Conservation (phyloP, 1,140 invertebrate species). For the Adoxophyes honmai region DNA sequence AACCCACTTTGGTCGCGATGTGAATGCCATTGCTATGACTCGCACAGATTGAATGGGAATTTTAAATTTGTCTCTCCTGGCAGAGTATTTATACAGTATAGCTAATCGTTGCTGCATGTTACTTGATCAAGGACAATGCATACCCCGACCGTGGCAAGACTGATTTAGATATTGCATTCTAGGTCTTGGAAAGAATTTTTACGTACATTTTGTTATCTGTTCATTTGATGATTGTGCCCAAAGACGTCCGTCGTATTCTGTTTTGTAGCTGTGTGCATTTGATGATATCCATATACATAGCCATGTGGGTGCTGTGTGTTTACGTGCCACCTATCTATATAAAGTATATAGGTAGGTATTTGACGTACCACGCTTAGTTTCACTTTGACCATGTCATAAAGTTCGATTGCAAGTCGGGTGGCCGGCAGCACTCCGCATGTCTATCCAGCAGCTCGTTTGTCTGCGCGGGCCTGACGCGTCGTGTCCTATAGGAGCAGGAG, state of each 20-base stretch:
- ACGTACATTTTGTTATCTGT: slow-evolving; percentile 30
- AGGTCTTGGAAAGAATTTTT: slow-evolving; percentile 25
- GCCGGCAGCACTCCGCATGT: not conserved
- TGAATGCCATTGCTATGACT: slow-evolving; percentile 45
- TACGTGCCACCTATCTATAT: too few relatives aligned
- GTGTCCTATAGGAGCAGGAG: slow-evolving; percentile 58
- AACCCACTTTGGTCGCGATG: slow-evolving; percentile 26
- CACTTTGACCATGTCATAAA: too few relatives aligned
- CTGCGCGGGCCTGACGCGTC: not conserved
- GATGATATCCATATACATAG: slow-evolving; percentile 21
- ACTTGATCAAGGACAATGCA: slow-evolving; percentile 46
- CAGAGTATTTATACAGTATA: slow-evolving; percentile 38
- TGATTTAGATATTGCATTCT: slow-evolving; percentile 48
- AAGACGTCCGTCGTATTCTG: slow-evolving; percentile 28
- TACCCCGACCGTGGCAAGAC: slow-evolving; percentile 39
- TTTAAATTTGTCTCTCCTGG: slow-evolving; percentile 32
- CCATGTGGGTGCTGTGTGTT: not conserved
- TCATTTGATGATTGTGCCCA: slow-evolving; percentile 21
- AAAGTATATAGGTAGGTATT: too few relatives aligned
- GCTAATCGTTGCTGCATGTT: slow-evolving; percentile 66
- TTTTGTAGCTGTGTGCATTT: slow-evolving; percentile 31
- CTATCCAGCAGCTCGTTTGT: not conserved
- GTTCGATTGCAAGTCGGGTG: too few relatives aligned
- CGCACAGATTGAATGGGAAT: slow-evolving; percentile 40
- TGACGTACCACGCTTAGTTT: too few relatives aligned